A percentile compares a stretch with the other conserved stretches of the same genome.
Conservation (phyloP, 2,797 vertebrate genomes). For the Acrossocheilus wenchowensis region DNA sequence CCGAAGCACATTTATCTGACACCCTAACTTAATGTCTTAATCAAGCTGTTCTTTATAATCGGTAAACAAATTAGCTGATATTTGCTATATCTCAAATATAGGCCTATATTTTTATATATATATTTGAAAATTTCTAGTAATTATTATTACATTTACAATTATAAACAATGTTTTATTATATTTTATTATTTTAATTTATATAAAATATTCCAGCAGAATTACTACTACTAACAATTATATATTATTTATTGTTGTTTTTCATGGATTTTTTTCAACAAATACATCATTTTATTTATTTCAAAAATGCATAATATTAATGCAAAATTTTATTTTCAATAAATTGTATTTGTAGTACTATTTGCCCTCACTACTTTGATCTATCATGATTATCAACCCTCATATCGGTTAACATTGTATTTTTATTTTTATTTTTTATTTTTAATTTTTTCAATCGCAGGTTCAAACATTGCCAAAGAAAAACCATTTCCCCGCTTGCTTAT, state of each 20-base stretch:
- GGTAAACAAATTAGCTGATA: neutral
- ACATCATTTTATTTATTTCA: neutral
- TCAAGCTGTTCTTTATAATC: neutral
- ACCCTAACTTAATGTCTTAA: neutral
- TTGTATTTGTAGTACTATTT: neutral
- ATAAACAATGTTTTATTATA: neutral
- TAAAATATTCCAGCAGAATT: neutral
- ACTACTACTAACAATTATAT: neutral
- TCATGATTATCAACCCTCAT: neutral
- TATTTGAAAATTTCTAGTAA: too few relatives aligned
- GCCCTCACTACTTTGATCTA: neutral
- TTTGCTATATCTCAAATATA: too few relatives aligned
- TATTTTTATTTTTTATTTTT: too few relatives aligned
- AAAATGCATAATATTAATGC: conserved; percentile 58
- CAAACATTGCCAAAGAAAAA: conserved; percentile 48
- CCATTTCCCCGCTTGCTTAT: neutral
- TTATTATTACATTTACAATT: neutral
- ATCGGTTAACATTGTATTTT: neutral
- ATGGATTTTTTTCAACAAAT: neutral
- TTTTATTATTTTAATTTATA: too few relatives aligned
- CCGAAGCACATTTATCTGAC: neutral
- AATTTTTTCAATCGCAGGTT: conserved; percentile 49
- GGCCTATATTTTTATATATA: too few relatives aligned
- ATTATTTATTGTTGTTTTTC: neutral
- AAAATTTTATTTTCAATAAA: conserved; percentile 12